Percentiles rank a stretch among this genome's conserved stretches.
Evolutionary conservation across 2,888 invertebrate genomes (phyloP).

Genomic region (Apamea sordens): DNA sequence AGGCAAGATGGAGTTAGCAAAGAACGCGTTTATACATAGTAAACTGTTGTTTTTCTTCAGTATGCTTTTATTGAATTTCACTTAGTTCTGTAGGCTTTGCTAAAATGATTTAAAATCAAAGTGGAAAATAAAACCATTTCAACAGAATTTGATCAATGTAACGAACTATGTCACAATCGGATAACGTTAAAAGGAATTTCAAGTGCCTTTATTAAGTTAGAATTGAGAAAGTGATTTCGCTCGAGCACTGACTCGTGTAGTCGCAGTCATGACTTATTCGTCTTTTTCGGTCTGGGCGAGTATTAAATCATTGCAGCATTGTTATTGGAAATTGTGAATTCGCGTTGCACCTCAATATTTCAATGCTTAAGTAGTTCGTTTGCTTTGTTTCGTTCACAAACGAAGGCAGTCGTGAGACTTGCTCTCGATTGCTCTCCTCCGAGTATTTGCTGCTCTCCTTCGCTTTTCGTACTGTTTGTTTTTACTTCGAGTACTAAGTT

Average conservation of each 20-base stretch:
- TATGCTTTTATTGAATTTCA: neutral
- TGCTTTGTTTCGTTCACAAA: slow-evolving; percentile 79
- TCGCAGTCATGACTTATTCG: slow-evolving; percentile 17
- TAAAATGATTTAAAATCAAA: slow-evolving; percentile 19
- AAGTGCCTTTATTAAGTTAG: slow-evolving; percentile 33
- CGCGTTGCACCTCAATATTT: slow-evolving; percentile 74
- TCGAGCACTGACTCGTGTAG: slow-evolving; percentile 19
- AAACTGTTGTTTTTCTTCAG: neutral
- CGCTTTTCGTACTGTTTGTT: slow-evolving; percentile 71
- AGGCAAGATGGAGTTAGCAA: slow-evolving; percentile 1
- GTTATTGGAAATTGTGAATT: slow-evolving; percentile 78
- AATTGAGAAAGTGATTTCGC: slow-evolving; percentile 34
- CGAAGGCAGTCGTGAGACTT: slow-evolving; percentile 68
- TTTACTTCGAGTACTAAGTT: slow-evolving; percentile 70
- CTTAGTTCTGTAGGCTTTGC: neutral
- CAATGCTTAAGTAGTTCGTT: slow-evolving; percentile 80
- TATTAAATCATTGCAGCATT: slow-evolving; percentile 55
- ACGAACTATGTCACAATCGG: slow-evolving; percentile 11
- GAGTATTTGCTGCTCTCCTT: slow-evolving; percentile 65
- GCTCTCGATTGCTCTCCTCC: slow-evolving; percentile 74
- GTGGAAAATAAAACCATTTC: slow-evolving; percentile 6
- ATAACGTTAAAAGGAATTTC: slow-evolving; percentile 21
- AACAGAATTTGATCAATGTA: slow-evolving; percentile 21
- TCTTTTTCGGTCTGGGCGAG: slow-evolving; percentile 45
- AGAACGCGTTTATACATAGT: neutral